Evolutionary conservation across 2,888 invertebrate genomes (phyloP), one percentile per base, ranked within the genome.

Genomic region (Thymelicus acteon): DNA sequence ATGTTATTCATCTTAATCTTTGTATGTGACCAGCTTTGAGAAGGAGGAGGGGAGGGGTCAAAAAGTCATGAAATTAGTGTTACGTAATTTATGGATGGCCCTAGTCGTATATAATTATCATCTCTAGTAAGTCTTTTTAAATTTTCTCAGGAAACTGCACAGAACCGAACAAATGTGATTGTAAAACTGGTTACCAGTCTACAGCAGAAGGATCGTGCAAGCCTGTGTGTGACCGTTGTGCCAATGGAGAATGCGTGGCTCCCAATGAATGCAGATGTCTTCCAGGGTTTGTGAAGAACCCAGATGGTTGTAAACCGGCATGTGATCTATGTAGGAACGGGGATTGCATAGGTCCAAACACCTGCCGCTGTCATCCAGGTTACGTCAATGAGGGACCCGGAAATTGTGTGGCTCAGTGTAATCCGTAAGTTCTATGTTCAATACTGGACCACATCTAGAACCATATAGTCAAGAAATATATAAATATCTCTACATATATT

Each of bases 121-220:
- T 3, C 44, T 44, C 44, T 44, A 44, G 3, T 44, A 44, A 44
- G 2, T 63, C 15, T 65, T 60, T 37, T 69, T 66, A 47, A n/a
- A 10, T 37, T 71, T 13, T 61, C 40, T 60, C 84, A 75, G 91
- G 94, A 1, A 94, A 94, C 57, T 96, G 96, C 76, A 92, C 95
- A 13, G 83, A 86, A 0, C 90, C 91, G 0, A 95, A 96, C 77
- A 87, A 85, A 1, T 96, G 96, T 78, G 82, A 91, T n/a, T 96
- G 96, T 80, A 92, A 89, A 72, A 74, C 89, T 75, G 95, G 95
- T 10, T 95, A 90, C 78, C 83, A 86, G 60, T 71, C 88, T 0
- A 88, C 91, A 7, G 77, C 85, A 0, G 86, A 90, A 6, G 94
- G 92, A 0, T 85, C 89, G 24, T 93, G 94, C 82, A 91, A 73